Evolutionary conservation across 2,797 vertebrate genomes (phyloP).

Genomic region (Acestrorhynchus altus): DNA sequence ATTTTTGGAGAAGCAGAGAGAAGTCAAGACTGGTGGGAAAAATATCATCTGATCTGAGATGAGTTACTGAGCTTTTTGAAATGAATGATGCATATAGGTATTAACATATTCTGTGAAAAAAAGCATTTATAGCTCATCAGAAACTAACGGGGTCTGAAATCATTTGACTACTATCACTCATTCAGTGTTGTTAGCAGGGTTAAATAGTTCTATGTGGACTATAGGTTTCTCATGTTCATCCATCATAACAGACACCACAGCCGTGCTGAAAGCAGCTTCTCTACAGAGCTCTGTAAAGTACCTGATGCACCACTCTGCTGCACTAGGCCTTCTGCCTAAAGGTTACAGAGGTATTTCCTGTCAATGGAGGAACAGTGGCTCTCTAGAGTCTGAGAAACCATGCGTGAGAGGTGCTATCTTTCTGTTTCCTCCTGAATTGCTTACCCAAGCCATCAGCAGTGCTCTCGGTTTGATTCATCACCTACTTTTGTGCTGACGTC

Average conservation of each 20-base stretch:
- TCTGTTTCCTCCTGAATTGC: conserved; percentile 43
- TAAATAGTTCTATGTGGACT: not conserved
- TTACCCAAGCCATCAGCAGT: conserved; percentile 33
- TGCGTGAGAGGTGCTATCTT: conserved; percentile 42
- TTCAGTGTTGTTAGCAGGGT: not conserved
- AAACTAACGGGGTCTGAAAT: too few species aligned
- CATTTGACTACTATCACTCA: too few species aligned
- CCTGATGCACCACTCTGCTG: conserved; percentile 6
- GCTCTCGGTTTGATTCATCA: conserved; percentile 60
- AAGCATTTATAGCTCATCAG: too few species aligned
- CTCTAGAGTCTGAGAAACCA: conserved; percentile 49
- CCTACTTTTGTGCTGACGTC: conserved; percentile 50
- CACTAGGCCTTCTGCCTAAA: conserved; percentile 44
- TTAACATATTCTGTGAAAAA: too few species aligned
- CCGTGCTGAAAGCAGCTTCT: conserved; percentile 23
- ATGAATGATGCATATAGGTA: too few species aligned
- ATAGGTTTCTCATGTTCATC: not conserved
- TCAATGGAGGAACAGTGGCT: conserved; percentile 44
- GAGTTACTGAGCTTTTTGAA: too few species aligned
- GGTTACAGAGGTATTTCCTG: conserved; percentile 60
- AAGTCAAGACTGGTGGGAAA: too few species aligned
- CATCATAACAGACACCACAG: not conserved
- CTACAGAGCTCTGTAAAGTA: conserved; percentile 27
- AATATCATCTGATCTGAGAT: too few species aligned
- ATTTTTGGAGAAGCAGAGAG: too few species aligned